Base-by-base conservation (phyloP, 2,113 vertebrate species). In the Holacanthus passer region DNA sequence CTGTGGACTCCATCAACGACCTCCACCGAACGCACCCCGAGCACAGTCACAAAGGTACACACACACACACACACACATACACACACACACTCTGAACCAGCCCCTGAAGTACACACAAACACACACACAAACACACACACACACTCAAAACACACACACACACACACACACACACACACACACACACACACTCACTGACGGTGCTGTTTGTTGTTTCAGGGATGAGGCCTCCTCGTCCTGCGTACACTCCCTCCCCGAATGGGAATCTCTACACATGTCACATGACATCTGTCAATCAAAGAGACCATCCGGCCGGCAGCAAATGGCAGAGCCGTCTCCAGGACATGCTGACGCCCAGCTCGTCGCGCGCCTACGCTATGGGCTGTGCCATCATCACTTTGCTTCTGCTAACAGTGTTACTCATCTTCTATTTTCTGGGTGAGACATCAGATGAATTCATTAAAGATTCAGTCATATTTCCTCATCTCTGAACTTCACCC, bases 1-100 rank as follows among this genome's bases (percentile, higher is more conserved):
- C 88, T 0, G 97, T 99, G 83, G 97, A 97, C 82, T 99, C 98
- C 82, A 99, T 99, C 91, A 99, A 96, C 0, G 97, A 99, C 83
- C 94, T 99, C 24, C 96, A 99, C 82, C 95, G 95, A 80, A 92
- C 85, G 16, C 94, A 95, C 84, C 48, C 62, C 0, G 95, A 96
- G 22, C 93, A 94, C 56, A 86, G 87, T 87, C 94, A 94, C 83
- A 94, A 95, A 94, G 95, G 95, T 95, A 86, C 29, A 31, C 24
- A 78, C 52, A 17, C 45, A 85, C 29, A 59, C 12, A 45, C 19
- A 24, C 14, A 29, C 12, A 62, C 52, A 53, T 0, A 53, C 1
- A 43, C 29, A 35, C n/a, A 73, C 29, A 20, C 94, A 95, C 84
- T 41, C 60, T 0, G 95, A 96, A 31, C 92, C 55, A 86, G 88